These are phyloP conservation scores for Channa argus DNA, from an alignment of 2,113 vertebrate species.

Conservation along the genomic window DNA sequence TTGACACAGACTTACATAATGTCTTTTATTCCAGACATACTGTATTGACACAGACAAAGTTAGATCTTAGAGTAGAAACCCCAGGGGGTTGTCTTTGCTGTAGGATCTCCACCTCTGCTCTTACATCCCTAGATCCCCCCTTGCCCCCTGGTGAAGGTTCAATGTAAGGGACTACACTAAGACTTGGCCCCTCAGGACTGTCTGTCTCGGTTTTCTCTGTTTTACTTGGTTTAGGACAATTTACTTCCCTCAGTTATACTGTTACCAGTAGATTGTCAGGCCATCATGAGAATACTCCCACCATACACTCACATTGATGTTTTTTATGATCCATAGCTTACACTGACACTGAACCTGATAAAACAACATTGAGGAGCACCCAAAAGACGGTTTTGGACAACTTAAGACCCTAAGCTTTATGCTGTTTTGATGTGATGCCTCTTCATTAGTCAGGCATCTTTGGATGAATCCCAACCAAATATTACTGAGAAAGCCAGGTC, in stretches of 20 bases:
- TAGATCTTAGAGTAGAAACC: slow-evolving; percentile 62
- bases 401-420: slow-evolving; percentile 18
- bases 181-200: slow-evolving; percentile 57
- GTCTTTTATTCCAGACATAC: slow-evolving; percentile 69
- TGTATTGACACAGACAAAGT: slow-evolving; percentile 75
- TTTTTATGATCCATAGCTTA: slow-evolving; percentile 34
- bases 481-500: background rate
- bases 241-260: slow-evolving; percentile 54
- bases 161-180: slow-evolving; percentile 63
- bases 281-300: slow-evolving; percentile 61
- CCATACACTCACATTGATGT: slow-evolving; percentile 17
- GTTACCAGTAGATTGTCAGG: slow-evolving; percentile 47
- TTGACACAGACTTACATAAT: slow-evolving; percentile 13
- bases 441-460: slow-evolving; percentile 29
- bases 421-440: slow-evolving; percentile 28
- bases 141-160: slow-evolving; percentile 49
- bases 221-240: slow-evolving; percentile 67
- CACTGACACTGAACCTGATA: slow-evolving; percentile 39
- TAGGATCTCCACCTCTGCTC: slow-evolving; percentile 35
- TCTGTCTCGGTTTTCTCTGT: slow-evolving; percentile 50
- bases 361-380: slow-evolving; percentile 38
- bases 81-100: slow-evolving; percentile 46
- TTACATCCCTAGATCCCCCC: slow-evolving; percentile 22
- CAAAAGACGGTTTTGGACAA: slow-evolving; percentile 14
- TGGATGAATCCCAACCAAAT: slow-evolving; percentile 31